Base-by-base conservation (phyloP, 2,113 vertebrate genomes). In the Mus spicilegus region DNA sequence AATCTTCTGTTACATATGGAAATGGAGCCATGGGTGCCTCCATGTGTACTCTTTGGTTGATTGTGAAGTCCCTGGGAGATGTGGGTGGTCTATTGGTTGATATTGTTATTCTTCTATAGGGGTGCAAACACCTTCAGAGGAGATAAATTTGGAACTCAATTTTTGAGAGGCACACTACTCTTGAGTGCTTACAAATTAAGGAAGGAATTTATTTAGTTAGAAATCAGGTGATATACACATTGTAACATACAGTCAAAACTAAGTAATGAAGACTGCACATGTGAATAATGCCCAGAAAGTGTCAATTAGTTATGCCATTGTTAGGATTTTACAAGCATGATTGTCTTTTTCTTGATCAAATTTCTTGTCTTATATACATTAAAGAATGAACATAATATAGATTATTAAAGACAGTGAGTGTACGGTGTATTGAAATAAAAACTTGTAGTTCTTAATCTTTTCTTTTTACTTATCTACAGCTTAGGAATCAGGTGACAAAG, bases 321-420 rank as follows among this genome's bases (percentile, higher is more conserved):
- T 97, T 72, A 88, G 3, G 72, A 77, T 42, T 97, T 97, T 93
- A 72, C 94, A 7, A n/a, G 73, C 19, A 33, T 4, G 70, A 28
- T n/a, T 96, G 49, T 2, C 22, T 95, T 97, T 82, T 93, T 8
- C 42, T 81, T 89, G 61, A 5, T n/a, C 89, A 65, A 92, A 67
- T 36, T 95, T 36, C 67, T 82, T 36, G 39, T 75, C 85, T 69
- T 67, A 56, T 39, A 92, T 19, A 13, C 73, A 26, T 90, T 78
- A 82, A 63, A 73, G 89, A 42, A 1, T 42, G 1, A 73, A 56
- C 58, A 80, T 95, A 75, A 36, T 56, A 22, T 61, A 72, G 42
- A 61, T 65, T 19, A 65, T n/a, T 54, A 33, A 30, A 87, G 63
- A 82, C 4, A 93, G 33, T 93, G 17, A 77, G 0, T 61, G 36